A percentile compares a stretch with the other conserved stretches of the same genome.
phyloP scores from a whole-genome alignment of 2,888 invertebrate genomes.

The Rhynchonema sp. region DNA sequence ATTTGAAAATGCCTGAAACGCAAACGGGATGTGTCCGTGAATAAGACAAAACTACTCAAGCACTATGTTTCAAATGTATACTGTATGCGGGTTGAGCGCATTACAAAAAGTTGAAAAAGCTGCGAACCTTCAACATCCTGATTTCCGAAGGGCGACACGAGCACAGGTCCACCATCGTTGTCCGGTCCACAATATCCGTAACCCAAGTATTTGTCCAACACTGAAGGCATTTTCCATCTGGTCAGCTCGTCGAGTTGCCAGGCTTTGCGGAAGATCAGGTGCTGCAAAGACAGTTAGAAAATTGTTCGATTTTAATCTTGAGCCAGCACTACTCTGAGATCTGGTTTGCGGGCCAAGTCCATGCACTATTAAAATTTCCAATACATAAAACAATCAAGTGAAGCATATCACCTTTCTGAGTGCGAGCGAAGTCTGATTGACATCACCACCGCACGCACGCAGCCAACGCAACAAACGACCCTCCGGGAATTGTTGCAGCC shows the following conservation, averaged over 20 bases:
- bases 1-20: conserved; percentile 19
- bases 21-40: too few species aligned
- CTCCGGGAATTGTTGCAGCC: background rate
- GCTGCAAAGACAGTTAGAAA: conserved; percentile 9
- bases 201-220: conserved; percentile 16
- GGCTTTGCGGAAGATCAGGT: conserved; percentile 22
- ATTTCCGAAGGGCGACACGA: conserved; percentile 25
- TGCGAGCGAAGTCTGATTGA: background rate
- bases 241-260: conserved; percentile 21
- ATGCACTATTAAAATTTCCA: too few species aligned
- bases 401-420: background rate
- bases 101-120: too few species aligned
- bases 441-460: background rate
- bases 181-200: conserved; percentile 23
- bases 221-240: conserved; percentile 22
- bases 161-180: conserved; percentile 23
- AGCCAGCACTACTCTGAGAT: too few species aligned
- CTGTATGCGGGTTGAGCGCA: too few species aligned
- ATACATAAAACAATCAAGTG: background rate
- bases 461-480: background rate
- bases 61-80: background rate
- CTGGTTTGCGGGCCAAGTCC: too few species aligned
- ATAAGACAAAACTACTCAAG: background rate
- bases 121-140: conserved; percentile 22
- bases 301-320: background rate